A percentile compares a stretch with the other conserved stretches of the same genome.
phyloP scores from a whole-genome alignment of 2,888 invertebrate species.

The Caenorhabditis imperialis region DNA sequence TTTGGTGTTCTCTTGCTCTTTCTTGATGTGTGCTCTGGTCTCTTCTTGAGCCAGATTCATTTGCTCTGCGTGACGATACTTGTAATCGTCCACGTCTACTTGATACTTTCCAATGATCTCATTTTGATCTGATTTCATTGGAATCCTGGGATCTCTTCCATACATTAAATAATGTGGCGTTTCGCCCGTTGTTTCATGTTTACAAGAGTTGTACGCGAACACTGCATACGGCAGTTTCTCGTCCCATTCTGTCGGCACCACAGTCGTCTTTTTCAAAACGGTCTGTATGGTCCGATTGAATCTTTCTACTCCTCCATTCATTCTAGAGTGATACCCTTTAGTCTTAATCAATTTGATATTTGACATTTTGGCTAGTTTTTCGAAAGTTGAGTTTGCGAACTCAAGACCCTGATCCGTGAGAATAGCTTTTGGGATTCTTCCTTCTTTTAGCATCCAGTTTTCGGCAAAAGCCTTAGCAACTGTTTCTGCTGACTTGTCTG shows the following conservation, averaged over 20 bases:
- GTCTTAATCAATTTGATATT: conserved; percentile 24
- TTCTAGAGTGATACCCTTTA: conserved; percentile 51
- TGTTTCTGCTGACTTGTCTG: conserved; percentile 42
- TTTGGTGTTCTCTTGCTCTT: conserved; percentile 22
- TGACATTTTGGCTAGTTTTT: conserved; percentile 23
- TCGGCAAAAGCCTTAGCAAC: conserved; percentile 34
- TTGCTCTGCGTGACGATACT: background rate
- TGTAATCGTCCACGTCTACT: conserved; percentile 32
- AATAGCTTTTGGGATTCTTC: conserved; percentile 25
- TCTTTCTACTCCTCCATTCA: conserved; percentile 58
- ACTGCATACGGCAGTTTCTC: conserved; percentile 37
- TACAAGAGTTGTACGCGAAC: conserved; percentile 54
- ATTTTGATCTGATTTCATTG: background rate
- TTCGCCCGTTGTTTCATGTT: conserved; percentile 47
- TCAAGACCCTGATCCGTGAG: conserved; percentile 47
- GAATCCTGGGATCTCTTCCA: conserved; percentile 30
- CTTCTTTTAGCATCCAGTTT: conserved; percentile 41
- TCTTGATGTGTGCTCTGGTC: conserved; percentile 7
- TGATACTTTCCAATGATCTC: background rate
- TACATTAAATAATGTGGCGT: conserved; percentile 40
- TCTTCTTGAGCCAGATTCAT: conserved; percentile 8
- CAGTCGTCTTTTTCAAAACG: conserved; percentile 34
- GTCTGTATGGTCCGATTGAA: conserved; percentile 42
- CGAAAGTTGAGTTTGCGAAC: conserved; percentile 25
- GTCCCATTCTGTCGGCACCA: conserved; percentile 49